Percentiles rank a stretch among this genome's conserved stretches.
Conservation (phyloP, 2,797 vertebrate genomes). For the Stomatorhinus walkeri region DNA sequence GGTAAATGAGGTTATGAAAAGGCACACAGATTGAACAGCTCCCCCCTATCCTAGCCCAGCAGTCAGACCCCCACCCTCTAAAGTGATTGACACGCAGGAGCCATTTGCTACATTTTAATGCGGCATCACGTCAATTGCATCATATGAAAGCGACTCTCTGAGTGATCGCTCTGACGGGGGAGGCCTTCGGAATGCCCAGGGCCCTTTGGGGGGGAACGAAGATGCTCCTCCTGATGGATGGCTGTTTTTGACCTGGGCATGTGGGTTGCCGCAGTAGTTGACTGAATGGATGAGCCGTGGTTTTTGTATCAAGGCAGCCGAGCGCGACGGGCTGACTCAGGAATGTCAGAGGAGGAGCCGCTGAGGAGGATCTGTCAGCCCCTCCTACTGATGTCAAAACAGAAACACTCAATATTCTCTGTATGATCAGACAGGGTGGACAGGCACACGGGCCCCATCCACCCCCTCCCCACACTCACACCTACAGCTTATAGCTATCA, state of each 20-base stretch:
- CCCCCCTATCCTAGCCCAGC: constrained; percentile 8
- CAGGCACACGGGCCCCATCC: constrained; percentile 29
- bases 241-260: constrained; percentile 62
- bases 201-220: constrained; percentile 24
- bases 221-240: constrained; percentile 61
- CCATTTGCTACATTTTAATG: constrained; percentile 57
- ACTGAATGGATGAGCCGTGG: constrained; percentile 61
- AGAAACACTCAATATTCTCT: constrained; percentile 61
- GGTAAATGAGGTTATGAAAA: constrained; percentile 22
- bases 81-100: constrained; percentile 47
- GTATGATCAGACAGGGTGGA: constrained; percentile 45
- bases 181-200: constrained; percentile 53
- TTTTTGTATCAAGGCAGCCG: constrained; percentile 51
- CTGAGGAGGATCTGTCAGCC: constrained; percentile 65
- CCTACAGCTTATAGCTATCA: neutral
- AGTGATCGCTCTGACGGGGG: constrained; percentile 50
- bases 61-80: constrained; percentile 24
- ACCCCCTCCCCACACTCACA: neutral
- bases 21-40: constrained; percentile 25
- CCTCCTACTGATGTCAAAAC: constrained; percentile 58
- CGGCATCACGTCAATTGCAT: constrained; percentile 56
- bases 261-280: constrained; percentile 55
- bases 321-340: constrained; percentile 42
- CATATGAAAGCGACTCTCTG: constrained; percentile 49
- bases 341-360: constrained; percentile 67